Conservation (phyloP, 2,113 vertebrate species). For the Catharus bicknelli region DNA sequence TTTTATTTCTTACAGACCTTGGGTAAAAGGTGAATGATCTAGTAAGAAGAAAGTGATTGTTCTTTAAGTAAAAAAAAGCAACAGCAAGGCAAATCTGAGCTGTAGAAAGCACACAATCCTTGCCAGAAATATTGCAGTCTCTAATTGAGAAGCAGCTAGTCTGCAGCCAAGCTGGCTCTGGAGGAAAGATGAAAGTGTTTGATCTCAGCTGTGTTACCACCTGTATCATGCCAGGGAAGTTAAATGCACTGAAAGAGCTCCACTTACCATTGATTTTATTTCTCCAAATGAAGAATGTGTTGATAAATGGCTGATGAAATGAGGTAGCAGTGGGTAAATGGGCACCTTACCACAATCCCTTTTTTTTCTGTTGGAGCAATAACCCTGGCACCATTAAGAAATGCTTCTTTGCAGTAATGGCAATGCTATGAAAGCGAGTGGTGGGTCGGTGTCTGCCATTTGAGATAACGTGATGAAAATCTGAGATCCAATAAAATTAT, state of each 20-base stretch:
- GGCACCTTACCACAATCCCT: constrained; percentile 1
- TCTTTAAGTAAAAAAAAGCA: neutral
- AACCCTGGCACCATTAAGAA: constrained; percentile 28
- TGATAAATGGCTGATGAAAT: constrained; percentile 58
- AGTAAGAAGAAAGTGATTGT: neutral
- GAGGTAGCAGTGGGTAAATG: constrained; percentile 52
- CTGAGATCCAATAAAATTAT: neutral
- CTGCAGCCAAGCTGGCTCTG: constrained; percentile 56
- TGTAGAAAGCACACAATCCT: constrained; percentile 4
- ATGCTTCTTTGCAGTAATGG: constrained; percentile 32
- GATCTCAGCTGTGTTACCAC: constrained; percentile 62
- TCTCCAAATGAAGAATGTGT: constrained; percentile 33
- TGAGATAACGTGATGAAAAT: constrained; percentile 29
- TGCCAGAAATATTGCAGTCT: constrained; percentile 30
- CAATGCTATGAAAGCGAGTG: neutral
- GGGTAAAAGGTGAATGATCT: neutral
- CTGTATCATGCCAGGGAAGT: constrained; percentile 47
- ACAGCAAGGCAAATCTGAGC: neutral
- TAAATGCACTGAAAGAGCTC: constrained; percentile 46
- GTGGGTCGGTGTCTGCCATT: constrained; percentile 10
- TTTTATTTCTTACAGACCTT: neutral
- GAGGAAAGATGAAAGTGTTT: constrained; percentile 33
- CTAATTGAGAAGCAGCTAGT: constrained; percentile 29
- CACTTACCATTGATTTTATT: constrained; percentile 51
- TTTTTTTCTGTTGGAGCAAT: constrained; percentile 19